Conservation (phyloP, 1,140 invertebrate genomes). For the Spodoptera frugiperda region DNA sequence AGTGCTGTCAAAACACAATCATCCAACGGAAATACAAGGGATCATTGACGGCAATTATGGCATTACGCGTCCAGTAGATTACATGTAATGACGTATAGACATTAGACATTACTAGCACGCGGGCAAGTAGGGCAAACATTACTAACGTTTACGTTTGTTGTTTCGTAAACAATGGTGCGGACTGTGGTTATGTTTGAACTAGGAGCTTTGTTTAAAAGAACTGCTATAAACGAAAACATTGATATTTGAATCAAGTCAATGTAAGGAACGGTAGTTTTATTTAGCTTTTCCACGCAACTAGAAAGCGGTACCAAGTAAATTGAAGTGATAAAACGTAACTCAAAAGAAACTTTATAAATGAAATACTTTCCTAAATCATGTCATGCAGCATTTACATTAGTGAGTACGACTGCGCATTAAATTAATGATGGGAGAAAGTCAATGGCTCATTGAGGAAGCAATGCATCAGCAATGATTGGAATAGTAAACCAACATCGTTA, state of each 20-base stretch:
- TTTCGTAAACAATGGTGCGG: constrained; percentile 34
- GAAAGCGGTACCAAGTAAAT: not conserved
- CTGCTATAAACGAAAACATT: constrained; percentile 23
- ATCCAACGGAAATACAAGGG: constrained; percentile 28
- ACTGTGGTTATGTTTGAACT: constrained; percentile 11
- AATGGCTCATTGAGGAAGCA: constrained; percentile 13
- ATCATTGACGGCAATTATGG: constrained; percentile 32
- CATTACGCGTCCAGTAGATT: constrained; percentile 33
- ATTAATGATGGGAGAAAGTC: constrained; percentile 27
- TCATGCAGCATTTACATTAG: constrained; percentile 5
- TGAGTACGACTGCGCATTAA: constrained; percentile 16
- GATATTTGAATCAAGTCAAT: constrained; percentile 4
- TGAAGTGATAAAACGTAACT: not conserved
- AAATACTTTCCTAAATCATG: not conserved
- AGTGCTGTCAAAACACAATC: constrained; percentile 1
- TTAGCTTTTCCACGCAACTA: not conserved
- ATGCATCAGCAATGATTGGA: constrained; percentile 29
- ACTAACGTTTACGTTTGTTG: constrained; percentile 24
- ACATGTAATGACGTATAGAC: constrained; percentile 41
- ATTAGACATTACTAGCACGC: constrained; percentile 12
- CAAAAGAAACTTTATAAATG: not conserved
- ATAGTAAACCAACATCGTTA: not conserved
- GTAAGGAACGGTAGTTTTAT: not conserved
- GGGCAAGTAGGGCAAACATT: constrained; percentile 36
- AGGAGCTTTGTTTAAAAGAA: constrained; percentile 23